Percentiles rank a stretch among this genome's conserved stretches.
Evolutionary conservation across 2,797 vertebrate species (phyloP).

Genomic region (Buphagus erythrorhynchus): DNA sequence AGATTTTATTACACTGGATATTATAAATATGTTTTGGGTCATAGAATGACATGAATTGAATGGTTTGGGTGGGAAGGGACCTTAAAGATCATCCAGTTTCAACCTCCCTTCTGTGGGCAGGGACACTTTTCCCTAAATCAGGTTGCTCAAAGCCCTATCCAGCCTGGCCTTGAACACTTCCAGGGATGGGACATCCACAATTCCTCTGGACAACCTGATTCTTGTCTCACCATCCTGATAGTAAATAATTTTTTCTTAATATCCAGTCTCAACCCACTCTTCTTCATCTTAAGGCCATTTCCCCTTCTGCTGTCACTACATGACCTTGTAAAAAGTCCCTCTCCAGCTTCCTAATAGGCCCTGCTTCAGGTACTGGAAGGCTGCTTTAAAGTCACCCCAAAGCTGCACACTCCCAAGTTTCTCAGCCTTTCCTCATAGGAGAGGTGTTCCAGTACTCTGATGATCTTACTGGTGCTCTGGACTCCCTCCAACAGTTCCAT

Average conservation of each 20-base stretch:
- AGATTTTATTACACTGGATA: too few species aligned
- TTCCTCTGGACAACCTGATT: neutral
- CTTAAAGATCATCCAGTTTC: neutral
- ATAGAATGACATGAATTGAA: neutral
- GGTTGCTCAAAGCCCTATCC: neutral
- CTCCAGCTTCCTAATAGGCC: neutral
- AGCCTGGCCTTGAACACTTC: neutral
- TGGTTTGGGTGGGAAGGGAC: neutral
- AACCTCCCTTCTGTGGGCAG: neutral
- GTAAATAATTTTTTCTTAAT: neutral
- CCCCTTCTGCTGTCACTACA: neutral
- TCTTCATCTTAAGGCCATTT: too few species aligned
- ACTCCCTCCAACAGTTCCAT: neutral
- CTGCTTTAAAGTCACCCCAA: neutral
- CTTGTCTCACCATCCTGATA: neutral
- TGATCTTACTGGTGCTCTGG: neutral
- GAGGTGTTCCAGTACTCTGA: neutral
- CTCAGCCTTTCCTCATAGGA: neutral
- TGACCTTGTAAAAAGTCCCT: neutral
- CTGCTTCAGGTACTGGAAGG: neutral
- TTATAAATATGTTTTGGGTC: too few species aligned
- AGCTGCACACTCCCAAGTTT: neutral
- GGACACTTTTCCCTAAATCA: neutral
- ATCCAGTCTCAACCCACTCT: too few species aligned
- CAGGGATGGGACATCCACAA: neutral